These are phyloP conservation scores for Mustela nigripes DNA, from an alignment of 2,113 vertebrate species.

Conservation along the genomic window DNA sequence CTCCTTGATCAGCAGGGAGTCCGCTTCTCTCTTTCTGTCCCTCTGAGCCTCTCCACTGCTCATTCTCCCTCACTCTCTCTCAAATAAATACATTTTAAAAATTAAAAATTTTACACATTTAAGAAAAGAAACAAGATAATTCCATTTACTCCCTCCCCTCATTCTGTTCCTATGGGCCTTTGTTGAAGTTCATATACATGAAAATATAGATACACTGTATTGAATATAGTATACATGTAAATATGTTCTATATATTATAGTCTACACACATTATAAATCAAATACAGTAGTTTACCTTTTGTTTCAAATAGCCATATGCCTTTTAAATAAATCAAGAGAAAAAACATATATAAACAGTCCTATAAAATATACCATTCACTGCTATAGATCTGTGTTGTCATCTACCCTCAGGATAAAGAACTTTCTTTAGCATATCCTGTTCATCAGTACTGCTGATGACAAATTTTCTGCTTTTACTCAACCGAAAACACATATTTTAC, in stretches of 20 bases:
- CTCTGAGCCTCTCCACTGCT: too few relatives aligned
- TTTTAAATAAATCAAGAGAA: constrained; percentile 37
- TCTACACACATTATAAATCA: background rate
- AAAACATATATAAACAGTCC: background rate
- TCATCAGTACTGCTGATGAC: background rate
- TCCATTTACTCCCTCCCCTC: background rate
- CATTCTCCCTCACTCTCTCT: too few relatives aligned
- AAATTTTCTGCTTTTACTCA: background rate
- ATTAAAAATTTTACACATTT: background rate
- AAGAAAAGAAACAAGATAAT: background rate
- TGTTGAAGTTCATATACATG: background rate
- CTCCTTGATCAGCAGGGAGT: too few relatives aligned
- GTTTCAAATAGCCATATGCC: background rate
- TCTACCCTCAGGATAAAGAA: background rate
- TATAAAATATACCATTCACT: background rate
- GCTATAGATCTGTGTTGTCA: background rate
- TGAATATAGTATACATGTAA: background rate
- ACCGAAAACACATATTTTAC: constrained; percentile 17
- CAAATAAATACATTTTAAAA: background rate
- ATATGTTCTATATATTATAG: background rate
- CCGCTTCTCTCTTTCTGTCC: too few relatives aligned
- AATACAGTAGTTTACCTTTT: background rate
- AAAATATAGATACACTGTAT: background rate
- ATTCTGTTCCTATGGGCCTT: background rate
- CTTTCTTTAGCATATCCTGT: background rate